These are phyloP conservation scores for Nycticorax nycticorax DNA, from an alignment of 2,113 vertebrate genomes.

Conservation along the genomic window DNA sequence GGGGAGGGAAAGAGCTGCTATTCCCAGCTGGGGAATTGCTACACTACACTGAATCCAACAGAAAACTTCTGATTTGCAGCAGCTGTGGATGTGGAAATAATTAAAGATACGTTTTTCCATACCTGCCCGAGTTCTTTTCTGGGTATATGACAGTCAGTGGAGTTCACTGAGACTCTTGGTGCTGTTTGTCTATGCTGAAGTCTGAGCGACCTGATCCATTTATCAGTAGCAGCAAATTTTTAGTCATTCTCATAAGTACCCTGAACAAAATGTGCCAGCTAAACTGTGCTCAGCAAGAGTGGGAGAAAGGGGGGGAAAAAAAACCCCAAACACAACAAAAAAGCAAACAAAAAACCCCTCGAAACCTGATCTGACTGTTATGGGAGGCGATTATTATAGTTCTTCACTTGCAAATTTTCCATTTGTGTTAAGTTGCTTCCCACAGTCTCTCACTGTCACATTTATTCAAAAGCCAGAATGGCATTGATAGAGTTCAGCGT, in stretches of 20 bases:
- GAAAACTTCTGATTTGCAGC: neutral
- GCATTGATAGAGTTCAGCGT: conserved; percentile 28
- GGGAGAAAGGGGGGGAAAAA: neutral
- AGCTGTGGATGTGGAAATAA: neutral
- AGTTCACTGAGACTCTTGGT: neutral
- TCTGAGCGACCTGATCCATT: neutral
- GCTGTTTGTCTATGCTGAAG: neutral
- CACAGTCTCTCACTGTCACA: conserved; percentile 65
- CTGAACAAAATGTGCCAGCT: conserved; percentile 44
- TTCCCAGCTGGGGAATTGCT: neutral
- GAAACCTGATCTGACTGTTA: conserved; percentile 48
- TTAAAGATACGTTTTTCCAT: neutral
- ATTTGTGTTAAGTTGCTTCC: conserved; percentile 59
- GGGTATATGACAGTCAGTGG: no score
- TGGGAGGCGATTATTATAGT: conserved; percentile 48
- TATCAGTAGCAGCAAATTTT: neutral
- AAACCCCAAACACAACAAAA: neutral
- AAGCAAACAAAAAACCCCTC: neutral
- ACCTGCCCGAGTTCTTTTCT: neutral
- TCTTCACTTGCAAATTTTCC: conserved; percentile 68
- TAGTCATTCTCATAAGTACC: neutral
- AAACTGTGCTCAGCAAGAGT: neutral
- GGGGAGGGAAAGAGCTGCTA: neutral
- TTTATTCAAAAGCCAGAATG: conserved; percentile 52
- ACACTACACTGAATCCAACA: neutral